phyloP scores from a whole-genome alignment of 2,888 invertebrate species.

The Cheilosia impressa region DNA sequence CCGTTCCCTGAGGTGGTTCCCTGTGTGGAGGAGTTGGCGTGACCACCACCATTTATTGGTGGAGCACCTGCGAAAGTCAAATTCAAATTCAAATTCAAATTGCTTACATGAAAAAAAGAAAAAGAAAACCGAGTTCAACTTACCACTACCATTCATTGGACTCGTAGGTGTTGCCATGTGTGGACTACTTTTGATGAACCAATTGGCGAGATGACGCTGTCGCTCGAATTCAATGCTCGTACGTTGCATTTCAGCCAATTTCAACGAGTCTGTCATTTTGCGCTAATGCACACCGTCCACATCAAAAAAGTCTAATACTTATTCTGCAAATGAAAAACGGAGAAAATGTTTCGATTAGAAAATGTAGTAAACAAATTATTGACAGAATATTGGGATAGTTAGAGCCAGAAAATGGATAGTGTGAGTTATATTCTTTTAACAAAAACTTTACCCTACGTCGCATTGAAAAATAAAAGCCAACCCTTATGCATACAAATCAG shows the following conservation, averaged over 20 bases:
- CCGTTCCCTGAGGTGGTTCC: conserved; percentile 76
- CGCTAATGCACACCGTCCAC: conserved; percentile 61
- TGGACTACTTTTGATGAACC: conserved; percentile 83
- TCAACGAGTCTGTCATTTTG: conserved; percentile 81
- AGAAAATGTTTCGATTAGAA: conserved; percentile 9
- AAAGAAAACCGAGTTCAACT: neutral
- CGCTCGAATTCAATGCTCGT: conserved; percentile 84
- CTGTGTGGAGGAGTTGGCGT: conserved; percentile 74
- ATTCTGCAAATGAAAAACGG: conserved; percentile 53
- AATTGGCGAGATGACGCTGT: conserved; percentile 84
- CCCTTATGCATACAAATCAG: conserved; percentile 26
- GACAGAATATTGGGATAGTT: neutral
- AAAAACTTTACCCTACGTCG: neutral
- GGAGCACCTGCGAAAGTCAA: conserved; percentile 43
- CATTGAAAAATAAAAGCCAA: neutral
- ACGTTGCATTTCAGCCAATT: conserved; percentile 83
- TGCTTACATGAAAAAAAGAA: neutral
- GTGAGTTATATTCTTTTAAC: neutral
- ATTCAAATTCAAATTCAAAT: too few relatives aligned
- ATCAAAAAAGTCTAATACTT: conserved; percentile 64
- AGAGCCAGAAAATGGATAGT: neutral
- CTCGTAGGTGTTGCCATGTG: conserved; percentile 82
- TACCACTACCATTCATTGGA: conserved; percentile 75
- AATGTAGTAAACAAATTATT: conserved; percentile 8
- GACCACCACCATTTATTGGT: conserved; percentile 74